Evolutionary conservation across 2,113 vertebrate genomes (phyloP), one percentile per base, ranked within the genome.

Genomic region (Gnathonemus echidnorhynchus): DNA sequence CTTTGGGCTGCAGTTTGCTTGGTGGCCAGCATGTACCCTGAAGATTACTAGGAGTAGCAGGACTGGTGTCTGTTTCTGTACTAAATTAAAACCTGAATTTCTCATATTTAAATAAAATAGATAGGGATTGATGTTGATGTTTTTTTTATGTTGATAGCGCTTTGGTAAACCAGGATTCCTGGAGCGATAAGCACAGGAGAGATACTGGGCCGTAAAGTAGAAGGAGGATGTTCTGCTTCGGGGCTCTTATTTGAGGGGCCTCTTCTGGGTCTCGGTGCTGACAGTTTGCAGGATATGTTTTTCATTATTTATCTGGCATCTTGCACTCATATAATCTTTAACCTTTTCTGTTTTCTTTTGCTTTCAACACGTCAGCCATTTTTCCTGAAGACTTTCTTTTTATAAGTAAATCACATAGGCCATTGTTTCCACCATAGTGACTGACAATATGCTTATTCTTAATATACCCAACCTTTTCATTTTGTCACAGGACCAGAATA

Each of bases 401-500:
- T 50, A 50, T 74, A 74, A 35, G 21, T 24, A 58, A 24, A 24
- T 58, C n/a, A 70, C 27, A 42, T 15, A 42, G 74, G 15, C 74
- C 35, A 42, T 42, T 80, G 74, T 80, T 80, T 42, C 35, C 35
- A 42, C 74, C 35, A 42, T 39, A 42, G 74, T 80, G 35, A 42
- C 5, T 80, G 74, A 80, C 21, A 17, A 24, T 48, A 39, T 89
- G 74, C 35, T 83, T 80, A 39, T 80, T 46, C 80, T 48, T 48
- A 45, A 24, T 24, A 4, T 56, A 45, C 21, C 27, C n/a, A 83
- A 83, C 19, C 2, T 83, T 24, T 45, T 89, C 11, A 39, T 31
- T 15, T 39, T 48, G 19, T 85, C 31, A 89, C 95, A 97, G 96
- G 96, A 96, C 91, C 95, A 93, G 74, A 95, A 89, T 80, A 86